Conservation (phyloP, 2,888 invertebrate species). For the Empis livida region DNA sequence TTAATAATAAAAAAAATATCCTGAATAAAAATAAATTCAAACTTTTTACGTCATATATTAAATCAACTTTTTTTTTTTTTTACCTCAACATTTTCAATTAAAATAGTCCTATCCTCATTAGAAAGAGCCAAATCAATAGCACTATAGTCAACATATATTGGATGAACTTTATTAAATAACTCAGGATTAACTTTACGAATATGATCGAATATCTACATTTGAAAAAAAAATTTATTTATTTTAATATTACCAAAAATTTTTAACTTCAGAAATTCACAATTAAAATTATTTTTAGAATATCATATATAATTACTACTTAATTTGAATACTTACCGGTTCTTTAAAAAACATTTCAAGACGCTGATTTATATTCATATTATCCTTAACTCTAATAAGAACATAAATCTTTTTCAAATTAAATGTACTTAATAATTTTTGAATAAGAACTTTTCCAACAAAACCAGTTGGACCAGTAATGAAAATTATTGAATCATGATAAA, state of each 20-base stretch:
- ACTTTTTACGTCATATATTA: background rate
- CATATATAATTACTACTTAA: too few relatives aligned
- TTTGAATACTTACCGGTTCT: conserved; percentile 25
- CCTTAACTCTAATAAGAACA: conserved; percentile 33
- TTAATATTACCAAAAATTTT: too few relatives aligned
- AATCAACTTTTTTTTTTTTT: conserved; percentile 14
- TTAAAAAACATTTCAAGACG: conserved; percentile 30
- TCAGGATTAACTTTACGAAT: conserved; percentile 37
- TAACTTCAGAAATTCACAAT: too few relatives aligned
- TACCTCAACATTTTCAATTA: conserved; percentile 42
- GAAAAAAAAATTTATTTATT: conserved; percentile 6
- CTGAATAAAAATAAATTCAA: too few relatives aligned
- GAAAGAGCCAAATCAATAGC: conserved; percentile 38
- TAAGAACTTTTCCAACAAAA: conserved; percentile 35
- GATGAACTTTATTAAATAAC: conserved; percentile 41
- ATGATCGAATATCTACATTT: conserved; percentile 44
- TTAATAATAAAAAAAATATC: too few relatives aligned
- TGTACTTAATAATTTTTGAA: conserved; percentile 31
- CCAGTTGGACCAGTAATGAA: conserved; percentile 36
- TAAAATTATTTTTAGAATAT: too few relatives aligned
- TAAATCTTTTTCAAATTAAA: conserved; percentile 33
- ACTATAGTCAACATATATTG: conserved; percentile 41
- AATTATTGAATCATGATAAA: conserved; percentile 31
- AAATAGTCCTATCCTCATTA: conserved; percentile 30
- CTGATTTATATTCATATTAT: conserved; percentile 28